Conservation (phyloP, 1,140 invertebrate species). For the Marisa cornuarietis region DNA sequence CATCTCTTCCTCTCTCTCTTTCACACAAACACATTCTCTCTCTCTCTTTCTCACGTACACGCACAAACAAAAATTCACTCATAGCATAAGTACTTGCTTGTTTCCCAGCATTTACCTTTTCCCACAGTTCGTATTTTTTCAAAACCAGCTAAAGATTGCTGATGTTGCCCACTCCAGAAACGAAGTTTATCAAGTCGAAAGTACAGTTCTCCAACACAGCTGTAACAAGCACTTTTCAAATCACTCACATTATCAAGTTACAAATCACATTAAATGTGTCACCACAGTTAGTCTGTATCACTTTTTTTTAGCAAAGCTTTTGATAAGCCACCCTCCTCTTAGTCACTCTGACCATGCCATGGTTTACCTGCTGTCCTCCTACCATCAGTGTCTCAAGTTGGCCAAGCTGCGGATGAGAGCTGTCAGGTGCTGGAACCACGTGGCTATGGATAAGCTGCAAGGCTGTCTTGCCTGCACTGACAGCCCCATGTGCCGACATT, state of each 20-base stretch:
- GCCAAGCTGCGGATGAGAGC: no score
- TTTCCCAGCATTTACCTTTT: slow-evolving; percentile 65
- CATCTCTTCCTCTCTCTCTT: neutral
- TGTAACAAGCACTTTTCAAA: slow-evolving; percentile 22
- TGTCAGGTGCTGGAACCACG: no score
- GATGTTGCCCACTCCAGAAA: slow-evolving; percentile 59
- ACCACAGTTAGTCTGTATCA: no score
- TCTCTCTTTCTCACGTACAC: neutral
- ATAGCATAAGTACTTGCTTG: neutral
- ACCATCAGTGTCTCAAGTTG: no score
- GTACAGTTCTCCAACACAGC: slow-evolving; percentile 66
- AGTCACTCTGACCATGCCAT: no score
- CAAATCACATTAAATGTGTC: no score
- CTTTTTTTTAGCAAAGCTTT: no score
- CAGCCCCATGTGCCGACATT: no score
- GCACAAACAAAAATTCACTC: neutral
- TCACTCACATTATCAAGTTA: neutral
- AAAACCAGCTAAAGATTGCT: slow-evolving; percentile 68
- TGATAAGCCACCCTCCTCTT: no score
- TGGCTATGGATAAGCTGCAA: no score
- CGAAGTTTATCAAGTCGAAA: slow-evolving; percentile 66
- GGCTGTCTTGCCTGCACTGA: no score
- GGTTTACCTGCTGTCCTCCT: no score
- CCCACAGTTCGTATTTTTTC: slow-evolving; percentile 74
- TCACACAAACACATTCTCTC: slow-evolving; percentile 7